Evolutionary conservation across 2,888 invertebrate genomes (phyloP).

Genomic region (Sphinx pinastri): DNA sequence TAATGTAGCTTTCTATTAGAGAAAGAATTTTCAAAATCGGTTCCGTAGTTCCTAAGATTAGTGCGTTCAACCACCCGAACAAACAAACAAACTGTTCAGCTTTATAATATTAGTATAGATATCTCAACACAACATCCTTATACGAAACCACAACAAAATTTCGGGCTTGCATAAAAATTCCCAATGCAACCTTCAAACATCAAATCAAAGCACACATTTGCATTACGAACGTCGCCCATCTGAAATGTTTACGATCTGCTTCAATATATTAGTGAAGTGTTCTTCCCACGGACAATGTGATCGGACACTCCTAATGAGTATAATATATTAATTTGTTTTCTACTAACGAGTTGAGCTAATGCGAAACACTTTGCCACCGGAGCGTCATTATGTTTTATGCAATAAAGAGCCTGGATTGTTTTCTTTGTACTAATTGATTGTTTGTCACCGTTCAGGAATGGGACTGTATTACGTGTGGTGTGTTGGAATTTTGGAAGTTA

Average conservation of each 20-base stretch:
- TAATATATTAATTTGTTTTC: conserved; percentile 82
- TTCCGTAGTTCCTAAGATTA: too few relatives aligned
- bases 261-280: conserved; percentile 45
- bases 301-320: conserved; percentile 59
- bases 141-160: conserved; percentile 11
- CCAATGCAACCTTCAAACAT: conserved; percentile 30
- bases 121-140: neutral
- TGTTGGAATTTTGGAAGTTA: neutral
- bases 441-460: conserved; percentile 12
- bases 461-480: neutral
- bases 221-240: conserved; percentile 40
- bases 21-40: too few relatives aligned
- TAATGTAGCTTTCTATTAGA: too few relatives aligned
- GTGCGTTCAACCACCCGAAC: too few relatives aligned
- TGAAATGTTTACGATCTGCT: conserved; percentile 42
- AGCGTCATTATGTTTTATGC: conserved; percentile 56
- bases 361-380: conserved; percentile 53
- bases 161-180: conserved; percentile 31
- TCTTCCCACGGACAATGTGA: conserved; percentile 73
- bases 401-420: conserved; percentile 47
- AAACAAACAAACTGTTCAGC: too few relatives aligned
- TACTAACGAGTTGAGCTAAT: conserved; percentile 72
- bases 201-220: conserved; percentile 34
- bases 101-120: too few relatives aligned
- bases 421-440: conserved; percentile 38